These are phyloP conservation scores for Nemurella pictetii DNA, from an alignment of 2,888 invertebrate genomes.

Conservation along the genomic window DNA sequence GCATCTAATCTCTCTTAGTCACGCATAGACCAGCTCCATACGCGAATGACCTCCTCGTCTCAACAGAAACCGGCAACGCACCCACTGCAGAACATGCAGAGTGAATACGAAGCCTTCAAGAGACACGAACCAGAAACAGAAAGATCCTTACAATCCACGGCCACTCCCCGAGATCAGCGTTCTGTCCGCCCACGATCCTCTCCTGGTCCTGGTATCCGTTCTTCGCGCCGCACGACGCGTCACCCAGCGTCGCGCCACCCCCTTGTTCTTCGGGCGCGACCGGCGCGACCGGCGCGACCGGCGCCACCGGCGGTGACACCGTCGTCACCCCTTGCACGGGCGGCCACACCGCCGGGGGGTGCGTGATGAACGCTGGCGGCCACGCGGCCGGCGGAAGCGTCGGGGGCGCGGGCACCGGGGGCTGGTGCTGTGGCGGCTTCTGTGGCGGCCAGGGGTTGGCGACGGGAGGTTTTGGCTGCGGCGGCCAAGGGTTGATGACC, in stretches of 20 bases:
- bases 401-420: not conserved
- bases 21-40: too few relatives aligned
- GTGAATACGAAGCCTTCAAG: too few relatives aligned
- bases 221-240: constrained; percentile 71
- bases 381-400: constrained; percentile 6
- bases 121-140: not conserved
- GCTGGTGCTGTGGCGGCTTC: constrained; percentile 26
- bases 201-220: constrained; percentile 81
- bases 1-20: too few relatives aligned
- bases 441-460: constrained; percentile 46
- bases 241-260: constrained; percentile 44
- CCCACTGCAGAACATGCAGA: too few relatives aligned
- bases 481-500: constrained; percentile 37
- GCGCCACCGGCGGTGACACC: constrained; percentile 34
- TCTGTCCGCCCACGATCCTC: constrained; percentile 82
- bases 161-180: constrained; percentile 81
- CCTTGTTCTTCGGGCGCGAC: constrained; percentile 41
- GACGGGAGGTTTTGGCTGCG: constrained; percentile 41
- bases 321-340: constrained; percentile 32
- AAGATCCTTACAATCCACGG: constrained; percentile 57
- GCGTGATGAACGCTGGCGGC: constrained; percentile 21
- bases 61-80: too few relatives aligned
- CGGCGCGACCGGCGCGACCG: constrained; percentile 36
- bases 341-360: constrained; percentile 19
- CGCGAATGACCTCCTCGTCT: too few relatives aligned